phyloP scores from a whole-genome alignment of 1,140 invertebrate species.

The Drosophila santomea region DNA sequence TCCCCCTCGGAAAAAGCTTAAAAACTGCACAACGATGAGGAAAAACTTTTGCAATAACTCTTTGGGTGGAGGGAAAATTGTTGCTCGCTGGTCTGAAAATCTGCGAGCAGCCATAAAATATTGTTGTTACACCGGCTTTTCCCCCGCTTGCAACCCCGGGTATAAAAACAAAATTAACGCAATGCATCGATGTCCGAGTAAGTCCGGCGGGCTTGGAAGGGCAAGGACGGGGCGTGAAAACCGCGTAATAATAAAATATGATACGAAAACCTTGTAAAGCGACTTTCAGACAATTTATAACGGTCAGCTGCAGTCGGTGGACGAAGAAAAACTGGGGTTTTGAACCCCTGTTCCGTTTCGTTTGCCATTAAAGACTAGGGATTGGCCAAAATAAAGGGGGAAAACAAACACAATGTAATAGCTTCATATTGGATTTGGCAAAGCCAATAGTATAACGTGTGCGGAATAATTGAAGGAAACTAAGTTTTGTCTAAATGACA shows the following conservation, averaged over 20 bases:
- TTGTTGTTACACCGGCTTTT: constrained; percentile 34
- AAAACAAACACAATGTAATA: constrained; percentile 15
- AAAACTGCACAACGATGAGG: constrained; percentile 18
- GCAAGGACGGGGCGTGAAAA: constrained; percentile 54
- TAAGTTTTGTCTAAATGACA: neutral
- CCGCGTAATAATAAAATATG: constrained; percentile 72
- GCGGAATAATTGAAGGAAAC: neutral
- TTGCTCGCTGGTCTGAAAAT: constrained; percentile 53
- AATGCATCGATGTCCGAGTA: constrained; percentile 56
- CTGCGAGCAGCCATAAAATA: constrained; percentile 62
- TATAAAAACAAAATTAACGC: constrained; percentile 70
- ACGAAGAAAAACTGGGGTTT: constrained; percentile 5
- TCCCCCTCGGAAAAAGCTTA: constrained; percentile 18
- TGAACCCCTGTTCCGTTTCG: constrained; percentile 13
- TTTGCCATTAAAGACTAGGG: constrained; percentile 49
- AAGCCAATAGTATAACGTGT: constrained; percentile 34
- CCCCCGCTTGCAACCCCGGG: neutral
- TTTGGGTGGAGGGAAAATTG: constrained; percentile 35
- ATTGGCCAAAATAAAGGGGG: neutral
- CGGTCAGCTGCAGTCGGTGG: constrained; percentile 24
- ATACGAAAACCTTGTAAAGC: constrained; percentile 69
- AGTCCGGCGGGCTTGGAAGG: neutral
- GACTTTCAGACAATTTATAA: constrained; percentile 71
- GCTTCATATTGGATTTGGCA: constrained; percentile 39
- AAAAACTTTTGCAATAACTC: constrained; percentile 67